Percentiles rank a stretch among this genome's conserved stretches.
Conservation (phyloP, 1,140 invertebrate genomes). For the Antheraea pernyi region DNA sequence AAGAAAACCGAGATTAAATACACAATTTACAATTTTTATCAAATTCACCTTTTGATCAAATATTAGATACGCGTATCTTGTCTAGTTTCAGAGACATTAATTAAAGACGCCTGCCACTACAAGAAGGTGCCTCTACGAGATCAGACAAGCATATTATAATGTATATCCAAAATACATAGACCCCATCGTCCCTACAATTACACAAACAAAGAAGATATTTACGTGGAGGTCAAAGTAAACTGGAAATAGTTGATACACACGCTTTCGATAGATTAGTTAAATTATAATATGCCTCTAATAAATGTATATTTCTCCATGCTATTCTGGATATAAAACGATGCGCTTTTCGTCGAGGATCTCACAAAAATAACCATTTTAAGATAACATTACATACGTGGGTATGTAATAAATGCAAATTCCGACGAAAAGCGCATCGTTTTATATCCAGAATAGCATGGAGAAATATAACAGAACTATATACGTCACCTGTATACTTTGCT, state of each 20-base stretch:
- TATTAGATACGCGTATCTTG: constrained; percentile 16
- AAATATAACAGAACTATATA: too few species aligned
- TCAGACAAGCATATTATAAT: constrained; percentile 36
- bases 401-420: too few species aligned
- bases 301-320: too few species aligned
- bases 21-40: background rate
- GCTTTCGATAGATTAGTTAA: constrained; percentile 43
- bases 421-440: too few species aligned
- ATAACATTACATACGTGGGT: background rate
- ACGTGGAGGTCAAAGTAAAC: constrained; percentile 21
- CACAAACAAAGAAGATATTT: constrained; percentile 17
- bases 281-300: constrained; percentile 41
- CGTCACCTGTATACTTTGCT: too few species aligned
- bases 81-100: constrained; percentile 61
- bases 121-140: constrained; percentile 51
- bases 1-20: background rate
- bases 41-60: background rate
- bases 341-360: too few species aligned
- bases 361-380: too few species aligned
- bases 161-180: constrained; percentile 39
- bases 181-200: constrained; percentile 13
- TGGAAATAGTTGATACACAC: constrained; percentile 34
- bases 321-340: too few species aligned
- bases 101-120: constrained; percentile 61
- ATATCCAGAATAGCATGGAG: too few species aligned